phyloP scores from a whole-genome alignment of 2,113 vertebrate species.

The Shinisaurus crocodilurus region DNA sequence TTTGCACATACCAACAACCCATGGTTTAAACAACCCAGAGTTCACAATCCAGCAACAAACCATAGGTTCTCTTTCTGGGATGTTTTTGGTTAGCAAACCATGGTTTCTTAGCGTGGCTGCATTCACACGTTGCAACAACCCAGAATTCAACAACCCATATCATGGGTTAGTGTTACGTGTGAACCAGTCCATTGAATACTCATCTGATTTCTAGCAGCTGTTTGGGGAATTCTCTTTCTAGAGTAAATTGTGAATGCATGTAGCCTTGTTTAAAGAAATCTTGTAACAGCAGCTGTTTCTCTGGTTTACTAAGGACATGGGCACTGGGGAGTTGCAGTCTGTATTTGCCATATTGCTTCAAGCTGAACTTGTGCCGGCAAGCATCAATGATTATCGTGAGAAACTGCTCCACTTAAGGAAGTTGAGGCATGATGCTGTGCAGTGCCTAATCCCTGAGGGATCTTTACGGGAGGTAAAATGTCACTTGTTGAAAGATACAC shows the following conservation, averaged over 20 bases:
- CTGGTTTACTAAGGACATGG: slow-evolving; percentile 78
- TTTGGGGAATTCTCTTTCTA: neutral
- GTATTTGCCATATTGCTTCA: slow-evolving; percentile 87
- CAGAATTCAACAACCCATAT: no score
- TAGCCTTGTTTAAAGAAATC: neutral
- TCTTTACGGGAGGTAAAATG: slow-evolving; percentile 85
- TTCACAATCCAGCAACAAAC: no score
- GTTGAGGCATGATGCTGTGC: slow-evolving; percentile 89
- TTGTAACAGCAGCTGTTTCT: slow-evolving; percentile 29
- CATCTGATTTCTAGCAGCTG: neutral
- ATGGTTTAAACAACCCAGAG: no score
- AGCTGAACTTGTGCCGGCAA: slow-evolving; percentile 92
- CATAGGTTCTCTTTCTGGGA: no score
- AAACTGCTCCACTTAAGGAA: slow-evolving; percentile 94
- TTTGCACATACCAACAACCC: no score
- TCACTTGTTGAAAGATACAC: neutral
- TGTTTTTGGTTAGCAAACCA: no score
- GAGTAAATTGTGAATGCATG: slow-evolving; percentile 1
- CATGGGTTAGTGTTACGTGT: no score
- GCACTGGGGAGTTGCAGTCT: slow-evolving; percentile 74
- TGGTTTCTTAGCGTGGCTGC: no score
- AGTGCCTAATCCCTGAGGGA: slow-evolving; percentile 77
- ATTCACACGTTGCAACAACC: no score
- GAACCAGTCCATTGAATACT: slow-evolving; percentile 12
- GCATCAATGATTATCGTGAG: slow-evolving; percentile 93